Evolutionary conservation across 2,113 vertebrate genomes (phyloP), one percentile per base, ranked within the genome.

Genomic region (Gymnarchus niloticus): DNA sequence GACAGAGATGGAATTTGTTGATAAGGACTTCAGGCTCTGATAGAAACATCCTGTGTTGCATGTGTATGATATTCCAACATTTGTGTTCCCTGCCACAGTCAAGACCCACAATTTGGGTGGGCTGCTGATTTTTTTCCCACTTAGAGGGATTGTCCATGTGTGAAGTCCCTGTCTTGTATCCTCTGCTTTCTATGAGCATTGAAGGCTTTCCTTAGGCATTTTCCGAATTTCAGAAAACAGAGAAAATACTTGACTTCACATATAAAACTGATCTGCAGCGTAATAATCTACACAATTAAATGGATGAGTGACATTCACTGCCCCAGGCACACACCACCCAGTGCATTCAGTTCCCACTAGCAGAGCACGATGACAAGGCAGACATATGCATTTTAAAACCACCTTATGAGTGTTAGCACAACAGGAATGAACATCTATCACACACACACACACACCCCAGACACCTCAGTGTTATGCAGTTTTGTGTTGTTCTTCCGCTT

Each of bases 271-370:
- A 73, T 19, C 65, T 73, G 65, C 1, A 17, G 65, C 41, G 65
- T 73, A 73, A 73, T 73, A 41, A 73, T 73, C 65, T 19, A 73
- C 65, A 73, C 65, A 73, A 73, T 73, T 73, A 73, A 73, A 73
- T 41, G 65, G 65, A 73, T 73, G 65, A 69, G 33, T 73, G 65
- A 73, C 28, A 73, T 19, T 73, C 65, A 73, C 65, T 17, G 65
- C 65, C 65, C 12, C 65, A 73, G 65, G 65, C 65, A 41, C n/a
- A n/a, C n/a, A n/a, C n/a, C n/a, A n/a, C 33, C 33, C 65, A 73
- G 65, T 41, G 33, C 37, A 41, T 33, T 33, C 65, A 73, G 65
- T 73, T 7, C 65, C 33, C 65, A 37, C 61, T 69, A 28, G 28
- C 28, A 69, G 61, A 37, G 37, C 14, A 69, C 25, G 4, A 69